Evolutionary conservation across 2,888 invertebrate genomes (phyloP), one percentile per base, ranked within the genome.

Genomic region (Zygogramma bicolorata): DNA sequence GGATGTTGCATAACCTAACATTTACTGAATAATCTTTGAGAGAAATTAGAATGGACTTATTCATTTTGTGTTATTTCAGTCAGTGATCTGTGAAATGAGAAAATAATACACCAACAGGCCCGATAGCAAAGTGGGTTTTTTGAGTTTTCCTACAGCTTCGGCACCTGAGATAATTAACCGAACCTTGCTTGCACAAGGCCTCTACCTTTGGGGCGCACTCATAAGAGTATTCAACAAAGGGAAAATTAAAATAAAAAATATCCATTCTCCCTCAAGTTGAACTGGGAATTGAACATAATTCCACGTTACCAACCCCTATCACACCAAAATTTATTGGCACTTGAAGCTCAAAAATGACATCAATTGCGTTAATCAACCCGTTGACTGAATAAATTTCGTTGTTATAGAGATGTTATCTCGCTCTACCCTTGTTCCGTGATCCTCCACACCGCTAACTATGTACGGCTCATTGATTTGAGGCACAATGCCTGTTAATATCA

Each of bases 401-500:
- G 80, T 80, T 79, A 83, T 80, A 80, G 80, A 84, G 84, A 84
- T 84, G 82, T 82, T 84, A 83, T 83, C 84, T 80, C 53, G 62
- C 62, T 75, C 71, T 29, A 77, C 75, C 80, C 78, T 76, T 67
- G 76, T 78, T 77, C 76, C 71, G 71, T 76, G 74, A 76, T 79
- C 74, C 73, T 77, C 77, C 76, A 74, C 70, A 34, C 70, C 72
- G 60, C 73, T 75, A 77, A 78, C 76, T 72, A 71, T 61, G 75
- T 76, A 77, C 72, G 75, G 81, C 78, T 79, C 84, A 83, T 84
- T 85, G 85, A 85, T 84, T 83, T 73, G 79, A 79, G 79, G 79
- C 80, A 85, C 85, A 86, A 86, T 84, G 83, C 77, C 82, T 84
- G 84, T 85, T 86, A 86, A 85, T 85, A 84, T 81, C 82, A 75